phyloP scores from a whole-genome alignment of 2,113 vertebrate species.

The Garra rufa region DNA sequence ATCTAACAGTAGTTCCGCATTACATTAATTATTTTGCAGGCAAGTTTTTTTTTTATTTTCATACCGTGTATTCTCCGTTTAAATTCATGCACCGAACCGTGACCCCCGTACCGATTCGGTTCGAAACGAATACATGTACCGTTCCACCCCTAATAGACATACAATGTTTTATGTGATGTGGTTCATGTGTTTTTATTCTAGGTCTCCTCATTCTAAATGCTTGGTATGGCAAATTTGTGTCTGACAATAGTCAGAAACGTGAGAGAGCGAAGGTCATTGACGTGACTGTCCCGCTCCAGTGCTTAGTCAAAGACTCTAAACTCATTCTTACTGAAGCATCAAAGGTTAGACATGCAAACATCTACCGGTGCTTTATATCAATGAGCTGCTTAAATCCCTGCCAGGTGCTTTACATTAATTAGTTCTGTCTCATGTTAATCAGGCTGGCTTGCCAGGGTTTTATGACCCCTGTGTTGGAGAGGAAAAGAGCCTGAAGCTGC shows the following conservation, averaged over 20 bases:
- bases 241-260: constrained; percentile 85
- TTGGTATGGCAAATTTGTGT: constrained; percentile 97
- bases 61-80: too few species aligned
- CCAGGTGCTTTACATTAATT: not conserved
- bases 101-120: too few species aligned
- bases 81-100: too few species aligned
- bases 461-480: constrained; percentile 95
- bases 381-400: not conserved
- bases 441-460: constrained; percentile 95
- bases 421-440: constrained; percentile 14
- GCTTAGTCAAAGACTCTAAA: constrained; percentile 96
- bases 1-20: too few species aligned
- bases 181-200: constrained; percentile 58
- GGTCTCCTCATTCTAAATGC: constrained; percentile 94
- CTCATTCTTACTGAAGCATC: constrained; percentile 95
- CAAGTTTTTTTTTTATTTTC: too few species aligned
- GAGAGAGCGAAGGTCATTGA: constrained; percentile 93
- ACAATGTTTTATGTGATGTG: not conserved
- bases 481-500: constrained; percentile 93
- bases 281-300: constrained; percentile 94
- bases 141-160: too few species aligned
- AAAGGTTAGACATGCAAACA: constrained; percentile 78
- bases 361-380: not conserved
- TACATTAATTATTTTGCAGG: too few species aligned
- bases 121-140: too few species aligned